These are phyloP conservation scores for Tortricodes alternella DNA, from an alignment of 2,888 invertebrate genomes.

Conservation along the genomic window DNA sequence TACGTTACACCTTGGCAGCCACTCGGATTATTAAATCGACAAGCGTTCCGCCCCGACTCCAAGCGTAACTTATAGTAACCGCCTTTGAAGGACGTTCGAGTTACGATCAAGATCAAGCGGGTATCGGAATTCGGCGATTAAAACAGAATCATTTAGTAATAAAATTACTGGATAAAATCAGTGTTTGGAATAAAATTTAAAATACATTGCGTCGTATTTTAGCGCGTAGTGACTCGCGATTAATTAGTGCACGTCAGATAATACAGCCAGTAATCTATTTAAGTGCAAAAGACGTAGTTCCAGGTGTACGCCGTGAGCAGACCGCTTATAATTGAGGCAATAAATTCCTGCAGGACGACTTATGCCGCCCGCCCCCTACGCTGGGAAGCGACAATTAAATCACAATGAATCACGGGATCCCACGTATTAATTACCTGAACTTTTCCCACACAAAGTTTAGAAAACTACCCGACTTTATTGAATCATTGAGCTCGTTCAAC, in stretches of 20 bases:
- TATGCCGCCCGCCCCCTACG: conserved; percentile 50
- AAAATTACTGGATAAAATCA: not conserved
- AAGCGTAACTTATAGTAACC: not conserved
- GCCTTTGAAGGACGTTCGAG: conserved; percentile 18
- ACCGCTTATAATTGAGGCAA: conserved; percentile 74
- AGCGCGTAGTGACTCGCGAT: conserved; percentile 6
- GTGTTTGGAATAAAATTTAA: not conserved
- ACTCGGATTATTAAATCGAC: conserved; percentile 40
- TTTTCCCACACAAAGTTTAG: conserved; percentile 31
- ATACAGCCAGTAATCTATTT: conserved; percentile 32
- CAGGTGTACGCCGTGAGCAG: conserved; percentile 58
- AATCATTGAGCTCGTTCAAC: conserved; percentile 33
- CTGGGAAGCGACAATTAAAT: conserved; percentile 76
- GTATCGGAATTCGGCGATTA: conserved; percentile 5
- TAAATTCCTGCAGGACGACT: conserved; percentile 69
- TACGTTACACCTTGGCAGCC: conserved; percentile 44
- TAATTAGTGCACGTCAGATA: conserved; percentile 20
- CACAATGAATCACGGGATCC: conserved; percentile 65
- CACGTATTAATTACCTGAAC: conserved; percentile 57
- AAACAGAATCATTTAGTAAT: too few relatives aligned
- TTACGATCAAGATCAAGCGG: conserved; percentile 38
- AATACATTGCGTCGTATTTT: conserved; percentile 4
- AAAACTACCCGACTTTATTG: conserved; percentile 4
- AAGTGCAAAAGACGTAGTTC: conserved; percentile 52
- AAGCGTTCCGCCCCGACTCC: conserved; percentile 11